A percentile compares a stretch with the other conserved stretches of the same genome.
phyloP scores from a whole-genome alignment of 1,140 invertebrate species.

The Rhagoletis zephyria region DNA sequence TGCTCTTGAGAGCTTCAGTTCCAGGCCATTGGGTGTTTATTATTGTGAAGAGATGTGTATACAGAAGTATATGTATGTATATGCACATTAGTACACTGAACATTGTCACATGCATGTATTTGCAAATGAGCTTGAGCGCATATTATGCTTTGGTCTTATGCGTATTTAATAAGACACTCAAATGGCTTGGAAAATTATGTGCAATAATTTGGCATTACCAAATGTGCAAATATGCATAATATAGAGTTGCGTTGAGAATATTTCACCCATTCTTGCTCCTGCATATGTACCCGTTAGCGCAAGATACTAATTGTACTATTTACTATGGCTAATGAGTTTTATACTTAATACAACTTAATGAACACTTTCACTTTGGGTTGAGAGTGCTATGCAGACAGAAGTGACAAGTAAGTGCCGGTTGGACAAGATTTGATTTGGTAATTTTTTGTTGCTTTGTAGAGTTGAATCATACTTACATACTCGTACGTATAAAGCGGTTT shows the following conservation, averaged over 20 bases:
- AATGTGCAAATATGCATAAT: conserved; percentile 11
- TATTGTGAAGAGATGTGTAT: not conserved
- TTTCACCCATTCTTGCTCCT: not conserved
- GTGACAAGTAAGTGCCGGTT: too few species aligned
- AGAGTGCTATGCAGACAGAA: too few species aligned
- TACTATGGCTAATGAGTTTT: not conserved
- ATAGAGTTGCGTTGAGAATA: not conserved
- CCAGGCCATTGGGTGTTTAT: conserved; percentile 16
- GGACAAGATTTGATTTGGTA: too few species aligned
- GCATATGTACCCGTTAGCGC: not conserved
- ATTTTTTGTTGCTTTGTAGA: too few species aligned
- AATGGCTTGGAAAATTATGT: conserved; percentile 41
- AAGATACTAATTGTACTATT: not conserved
- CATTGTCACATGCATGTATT: not conserved
- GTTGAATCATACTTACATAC: too few species aligned
- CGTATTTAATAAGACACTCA: conserved; percentile 15
- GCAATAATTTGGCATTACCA: conserved; percentile 19
- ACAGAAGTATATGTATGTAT: not conserved
- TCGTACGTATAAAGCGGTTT: too few species aligned
- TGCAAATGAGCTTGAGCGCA: not conserved
- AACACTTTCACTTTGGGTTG: not conserved
- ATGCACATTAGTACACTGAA: not conserved
- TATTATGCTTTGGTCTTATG: conserved; percentile 3
- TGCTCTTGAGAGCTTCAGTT: not conserved
- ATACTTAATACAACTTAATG: conserved; percentile 22